phyloP scores from a whole-genome alignment of 2,113 vertebrate species.

The Harpagus bidentatus region DNA sequence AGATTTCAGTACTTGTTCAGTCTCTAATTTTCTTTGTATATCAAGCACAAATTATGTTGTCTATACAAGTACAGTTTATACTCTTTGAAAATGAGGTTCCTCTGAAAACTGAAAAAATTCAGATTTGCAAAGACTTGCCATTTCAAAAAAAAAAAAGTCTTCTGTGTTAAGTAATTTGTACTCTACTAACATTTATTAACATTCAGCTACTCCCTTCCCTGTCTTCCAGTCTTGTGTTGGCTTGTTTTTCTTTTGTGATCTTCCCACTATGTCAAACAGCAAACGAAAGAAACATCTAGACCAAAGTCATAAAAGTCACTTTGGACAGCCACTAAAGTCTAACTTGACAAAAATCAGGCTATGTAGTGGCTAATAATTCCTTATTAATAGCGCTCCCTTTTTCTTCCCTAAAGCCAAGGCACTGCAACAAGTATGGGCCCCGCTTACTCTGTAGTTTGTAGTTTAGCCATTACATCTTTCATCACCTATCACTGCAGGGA shows the following conservation, averaged over 20 bases:
- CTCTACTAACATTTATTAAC: neutral
- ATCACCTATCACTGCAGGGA: neutral
- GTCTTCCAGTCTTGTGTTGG: neutral
- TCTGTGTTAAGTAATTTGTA: neutral
- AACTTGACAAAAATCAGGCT: neutral
- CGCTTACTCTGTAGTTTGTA: neutral
- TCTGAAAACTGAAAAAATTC: neutral
- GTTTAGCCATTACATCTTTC: neutral
- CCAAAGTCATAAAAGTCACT: neutral
- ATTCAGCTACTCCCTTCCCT: neutral
- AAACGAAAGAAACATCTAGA: neutral
- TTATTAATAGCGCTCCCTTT: neutral
- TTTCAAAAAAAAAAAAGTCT: neutral
- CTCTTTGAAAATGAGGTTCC: neutral
- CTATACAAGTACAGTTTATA: neutral
- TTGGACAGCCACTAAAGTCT: neutral
- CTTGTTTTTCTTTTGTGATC: neutral
- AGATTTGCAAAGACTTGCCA: neutral
- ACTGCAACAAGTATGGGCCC: neutral
- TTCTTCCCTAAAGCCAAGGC: neutral
- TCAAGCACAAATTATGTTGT: neutral
- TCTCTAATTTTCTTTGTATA: neutral
- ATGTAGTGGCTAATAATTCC: neutral
- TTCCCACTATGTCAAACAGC: neutral
- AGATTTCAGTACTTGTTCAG: neutral